Evolutionary conservation across 2,113 vertebrate genomes (phyloP), one percentile per base, ranked within the genome.

Genomic region (Cheirogaleus medius): DNA sequence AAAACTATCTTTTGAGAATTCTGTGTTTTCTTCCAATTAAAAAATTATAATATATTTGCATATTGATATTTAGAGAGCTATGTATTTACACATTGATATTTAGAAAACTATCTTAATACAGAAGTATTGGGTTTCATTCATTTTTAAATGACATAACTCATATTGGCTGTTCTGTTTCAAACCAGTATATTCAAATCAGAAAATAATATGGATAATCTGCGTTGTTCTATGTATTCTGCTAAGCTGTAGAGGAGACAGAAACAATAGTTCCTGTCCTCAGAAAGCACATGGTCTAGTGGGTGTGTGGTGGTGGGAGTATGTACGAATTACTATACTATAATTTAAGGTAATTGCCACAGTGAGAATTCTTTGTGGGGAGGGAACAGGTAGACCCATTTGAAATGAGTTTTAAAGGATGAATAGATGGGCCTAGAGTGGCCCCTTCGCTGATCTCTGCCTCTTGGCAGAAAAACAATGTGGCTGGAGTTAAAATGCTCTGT

Each of bases 81-180:
- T 69, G 49, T 87, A 54, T 58, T 58, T 54, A 54, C 52, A 54
- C 17, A 54, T 18, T 54, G 52, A 34, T 86, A 85, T 47, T 87
- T 74, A 64, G 34, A 76, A 78, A 95, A 68, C 34, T 83, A 15
- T 69, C 49, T 87, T 95, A 87, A 74, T 88, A 54, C 9, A 82
- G 14, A 44, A 34, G 7, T 93, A 23, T 8, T 68, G 37, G 11
- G 20, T 94, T 96, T 90, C 10, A 20, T 82, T 93, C 17, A 52
- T 66, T 87, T 97, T 94, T 89, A 17, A 63, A 77, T 83, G 23
- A 69, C 42, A 49, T 80, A 81, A 44, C 52, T 95, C 44, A 71
- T 4, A 44, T 32, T 87, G 60, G 37, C 69, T 68, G 42, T 86
- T 94, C 58, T 60, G 6, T 87, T 94, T 95, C 74, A 49, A 90